Conservation (phyloP, 64 coral and sea anemone species). For the Pocillopora damicornis region DNA sequence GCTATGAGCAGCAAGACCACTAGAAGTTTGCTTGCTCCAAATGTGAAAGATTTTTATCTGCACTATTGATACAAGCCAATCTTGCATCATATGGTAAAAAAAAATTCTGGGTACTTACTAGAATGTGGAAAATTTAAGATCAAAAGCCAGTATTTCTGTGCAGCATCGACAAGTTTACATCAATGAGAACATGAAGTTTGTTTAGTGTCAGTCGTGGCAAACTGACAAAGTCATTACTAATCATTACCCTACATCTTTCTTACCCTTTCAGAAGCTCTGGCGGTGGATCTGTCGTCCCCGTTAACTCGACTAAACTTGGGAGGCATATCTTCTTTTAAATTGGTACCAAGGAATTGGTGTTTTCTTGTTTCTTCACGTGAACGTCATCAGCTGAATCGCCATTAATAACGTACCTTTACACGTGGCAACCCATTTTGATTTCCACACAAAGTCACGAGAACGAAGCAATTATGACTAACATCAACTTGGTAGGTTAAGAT, state of each 20-base stretch:
- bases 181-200: too few species aligned
- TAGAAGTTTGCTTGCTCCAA: too few species aligned
- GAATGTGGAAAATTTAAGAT: too few species aligned
- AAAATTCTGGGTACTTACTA: too few species aligned
- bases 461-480: neutral
- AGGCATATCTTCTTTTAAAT: conserved; percentile 38
- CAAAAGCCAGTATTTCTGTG: too few species aligned
- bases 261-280: conserved; percentile 71
- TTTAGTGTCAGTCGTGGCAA: too few species aligned
- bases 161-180: too few species aligned
- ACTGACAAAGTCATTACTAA: too few species aligned
- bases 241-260: neutral
- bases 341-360: neutral
- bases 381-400: neutral
- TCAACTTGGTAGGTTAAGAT: neutral
- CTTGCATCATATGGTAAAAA: too few species aligned
- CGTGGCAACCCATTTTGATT: conserved; percentile 5
- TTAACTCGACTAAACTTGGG: conserved; percentile 76
- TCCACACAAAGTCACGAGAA: neutral
- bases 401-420: neutral
- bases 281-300: conserved; percentile 46
- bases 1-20: too few species aligned
- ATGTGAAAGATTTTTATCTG: too few species aligned
- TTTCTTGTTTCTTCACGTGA: neutral
- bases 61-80: too few species aligned